Percentiles rank a stretch among this genome's conserved stretches.
These are phyloP conservation scores for Apostichopus japonicus DNA, from an alignment of 35 echinoderm and acorn worm genomes.

Conservation along the genomic window DNA sequence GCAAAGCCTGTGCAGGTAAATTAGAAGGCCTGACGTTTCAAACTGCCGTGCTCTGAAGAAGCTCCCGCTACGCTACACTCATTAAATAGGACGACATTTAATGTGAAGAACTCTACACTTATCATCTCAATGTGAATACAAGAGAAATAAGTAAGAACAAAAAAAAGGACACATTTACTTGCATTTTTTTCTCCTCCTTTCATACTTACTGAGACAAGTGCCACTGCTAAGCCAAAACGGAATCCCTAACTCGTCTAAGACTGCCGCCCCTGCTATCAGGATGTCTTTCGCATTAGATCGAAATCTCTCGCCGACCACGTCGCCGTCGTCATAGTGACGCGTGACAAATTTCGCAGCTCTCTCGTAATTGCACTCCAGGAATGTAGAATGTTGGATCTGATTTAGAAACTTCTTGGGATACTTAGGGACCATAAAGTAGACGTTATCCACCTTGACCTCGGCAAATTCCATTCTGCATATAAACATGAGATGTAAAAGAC, in stretches of 20 bases:
- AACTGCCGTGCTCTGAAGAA: too few species aligned
- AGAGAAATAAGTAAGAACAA: background rate
- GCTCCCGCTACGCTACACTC: too few species aligned
- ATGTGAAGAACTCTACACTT: background rate
- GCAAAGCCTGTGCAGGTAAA: too few species aligned
- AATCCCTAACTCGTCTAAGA: slow-evolving; percentile 75
- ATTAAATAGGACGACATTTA: too few species aligned
- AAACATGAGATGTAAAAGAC: background rate
- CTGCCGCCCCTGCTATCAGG: slow-evolving; percentile 58
- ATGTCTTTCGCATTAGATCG: slow-evolving; percentile 63
- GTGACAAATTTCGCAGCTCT: slow-evolving; percentile 58
- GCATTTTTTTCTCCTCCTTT: too few species aligned
- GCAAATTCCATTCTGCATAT: slow-evolving; percentile 82
- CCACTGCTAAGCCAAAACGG: slow-evolving; percentile 97
- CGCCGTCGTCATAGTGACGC: slow-evolving; percentile 52
- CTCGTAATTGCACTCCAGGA: slow-evolving; percentile 84
- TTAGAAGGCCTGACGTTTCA: too few species aligned
- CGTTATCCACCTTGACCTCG: slow-evolving; percentile 65
- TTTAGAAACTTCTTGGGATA: slow-evolving; percentile 61
- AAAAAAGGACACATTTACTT: background rate
- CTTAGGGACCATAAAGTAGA: slow-evolving; percentile 75
- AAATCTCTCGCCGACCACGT: slow-evolving; percentile 63
- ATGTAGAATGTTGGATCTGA: slow-evolving; percentile 71
- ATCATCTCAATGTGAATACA: background rate
- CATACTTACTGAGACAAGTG: slow-evolving; percentile 90